phyloP scores from a whole-genome alignment of 2,888 invertebrate genomes.

The Trilocha varians region DNA sequence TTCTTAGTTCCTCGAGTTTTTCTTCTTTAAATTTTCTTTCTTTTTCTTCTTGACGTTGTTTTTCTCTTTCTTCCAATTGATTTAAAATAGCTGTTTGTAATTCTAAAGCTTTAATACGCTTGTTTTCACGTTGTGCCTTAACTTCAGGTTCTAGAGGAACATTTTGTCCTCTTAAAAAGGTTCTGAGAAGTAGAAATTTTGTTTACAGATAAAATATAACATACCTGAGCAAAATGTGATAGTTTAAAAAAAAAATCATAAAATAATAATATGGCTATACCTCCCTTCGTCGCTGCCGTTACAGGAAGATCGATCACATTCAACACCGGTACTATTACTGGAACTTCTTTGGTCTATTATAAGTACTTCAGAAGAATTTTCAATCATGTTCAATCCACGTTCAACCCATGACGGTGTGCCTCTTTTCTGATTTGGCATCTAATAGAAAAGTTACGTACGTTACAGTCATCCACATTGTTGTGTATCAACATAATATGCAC shows the following conservation, averaged over 20 bases:
- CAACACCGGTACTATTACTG: constrained; percentile 52
- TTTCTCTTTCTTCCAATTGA: constrained; percentile 88
- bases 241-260: not conserved
- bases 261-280: constrained; percentile 20
- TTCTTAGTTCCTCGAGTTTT: constrained; percentile 83
- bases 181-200: constrained; percentile 41
- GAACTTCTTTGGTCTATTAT: constrained; percentile 73
- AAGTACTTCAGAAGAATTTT: constrained; percentile 66
- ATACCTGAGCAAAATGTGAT: not conserved
- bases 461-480: not conserved
- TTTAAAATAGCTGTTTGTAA: constrained; percentile 89
- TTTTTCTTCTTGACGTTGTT: constrained; percentile 81
- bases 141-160: constrained; percentile 85
- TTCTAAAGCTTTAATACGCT: constrained; percentile 86
- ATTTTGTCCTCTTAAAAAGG: constrained; percentile 89
- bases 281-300: constrained; percentile 66
- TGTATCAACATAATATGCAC: no score
- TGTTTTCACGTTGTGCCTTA: constrained; percentile 85
- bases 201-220: not conserved
- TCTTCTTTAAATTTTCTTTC: constrained; percentile 84
- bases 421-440: constrained; percentile 68
- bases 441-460: not conserved
- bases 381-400: constrained; percentile 69
- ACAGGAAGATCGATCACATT: constrained; percentile 58
- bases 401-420: constrained; percentile 74